phyloP scores from a whole-genome alignment of 2,888 invertebrate genomes.

The Phymatocera aterrima region DNA sequence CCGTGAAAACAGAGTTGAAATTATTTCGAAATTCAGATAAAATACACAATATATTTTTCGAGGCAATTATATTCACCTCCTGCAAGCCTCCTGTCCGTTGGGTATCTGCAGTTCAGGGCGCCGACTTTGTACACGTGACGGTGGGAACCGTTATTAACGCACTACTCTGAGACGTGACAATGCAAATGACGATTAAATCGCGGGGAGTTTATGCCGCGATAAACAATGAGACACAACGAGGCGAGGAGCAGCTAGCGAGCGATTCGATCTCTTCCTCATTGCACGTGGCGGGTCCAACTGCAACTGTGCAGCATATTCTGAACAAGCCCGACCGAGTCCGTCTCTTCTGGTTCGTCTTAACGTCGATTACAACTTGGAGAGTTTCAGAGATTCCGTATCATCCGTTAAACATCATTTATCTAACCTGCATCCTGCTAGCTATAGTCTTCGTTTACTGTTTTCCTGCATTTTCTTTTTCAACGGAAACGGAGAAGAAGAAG shows the following conservation, averaged over 20 bases:
- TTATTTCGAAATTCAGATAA: too few species aligned
- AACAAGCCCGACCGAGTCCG: neutral
- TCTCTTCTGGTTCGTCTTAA: neutral
- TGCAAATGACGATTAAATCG: constrained; percentile 43
- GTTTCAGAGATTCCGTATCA: neutral
- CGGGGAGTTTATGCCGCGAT: constrained; percentile 38
- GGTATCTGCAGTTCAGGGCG: neutral
- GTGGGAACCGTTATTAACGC: constrained; percentile 39
- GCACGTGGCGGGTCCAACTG: constrained; percentile 5
- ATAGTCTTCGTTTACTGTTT: neutral
- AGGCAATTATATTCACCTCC: too few species aligned
- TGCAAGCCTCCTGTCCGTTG: too few species aligned
- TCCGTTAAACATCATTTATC: constrained; percentile 3
- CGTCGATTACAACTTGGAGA: constrained; percentile 1
- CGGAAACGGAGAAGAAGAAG: too few species aligned
- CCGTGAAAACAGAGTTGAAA: too few species aligned
- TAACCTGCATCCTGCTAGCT: neutral
- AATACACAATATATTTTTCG: too few species aligned
- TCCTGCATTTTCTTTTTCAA: neutral
- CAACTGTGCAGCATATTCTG: constrained; percentile 13
- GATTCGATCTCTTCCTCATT: constrained; percentile 39
- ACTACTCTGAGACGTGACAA: constrained; percentile 32
- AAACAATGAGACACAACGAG: constrained; percentile 41
- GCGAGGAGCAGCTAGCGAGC: neutral
- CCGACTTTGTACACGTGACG: neutral